Percentiles rank a stretch among this genome's conserved stretches.
phyloP scores from a whole-genome alignment of 2,113 vertebrate genomes.

The Sorex fumeus region DNA sequence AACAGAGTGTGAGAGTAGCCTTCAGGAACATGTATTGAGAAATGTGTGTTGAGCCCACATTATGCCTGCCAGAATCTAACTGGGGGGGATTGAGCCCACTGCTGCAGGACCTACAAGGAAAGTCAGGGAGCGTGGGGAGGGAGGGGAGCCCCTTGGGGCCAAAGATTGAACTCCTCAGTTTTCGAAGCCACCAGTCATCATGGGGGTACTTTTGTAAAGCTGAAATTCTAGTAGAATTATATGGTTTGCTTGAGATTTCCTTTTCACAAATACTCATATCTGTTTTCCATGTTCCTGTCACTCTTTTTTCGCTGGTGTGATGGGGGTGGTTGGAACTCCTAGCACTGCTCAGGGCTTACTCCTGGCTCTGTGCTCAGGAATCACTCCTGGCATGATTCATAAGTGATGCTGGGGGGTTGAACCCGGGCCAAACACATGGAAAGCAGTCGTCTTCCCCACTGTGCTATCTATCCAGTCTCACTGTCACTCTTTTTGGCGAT shows the following conservation, averaged over 20 bases:
- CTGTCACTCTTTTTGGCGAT: neutral
- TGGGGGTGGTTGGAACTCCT: too few relatives aligned
- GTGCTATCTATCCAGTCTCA: too few relatives aligned
- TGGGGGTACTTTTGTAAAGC: neutral
- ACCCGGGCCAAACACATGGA: too few relatives aligned
- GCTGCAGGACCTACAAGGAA: neutral
- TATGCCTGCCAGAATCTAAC: neutral
- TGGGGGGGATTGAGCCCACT: neutral
- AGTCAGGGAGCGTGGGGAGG: rapidly evolving
- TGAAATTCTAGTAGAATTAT: neutral
- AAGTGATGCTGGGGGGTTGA: neutral
- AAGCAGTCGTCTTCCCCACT: too few relatives aligned
- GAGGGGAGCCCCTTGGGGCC: neutral
- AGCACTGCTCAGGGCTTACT: too few relatives aligned
- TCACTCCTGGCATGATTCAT: neutral
- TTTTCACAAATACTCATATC: neutral
- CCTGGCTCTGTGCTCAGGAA: too few relatives aligned
- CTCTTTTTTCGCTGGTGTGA: too few relatives aligned
- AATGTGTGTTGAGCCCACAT: neutral
- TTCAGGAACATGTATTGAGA: too few relatives aligned
- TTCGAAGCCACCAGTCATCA: neutral
- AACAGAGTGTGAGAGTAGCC: neutral
- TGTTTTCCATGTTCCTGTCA: neutral
- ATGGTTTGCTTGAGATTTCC: neutral
- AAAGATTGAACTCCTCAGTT: neutral